A percentile compares a stretch with the other conserved stretches of the same genome.
phyloP scores from a whole-genome alignment of 2,888 invertebrate genomes.

The Lampropteryx suffumata region DNA sequence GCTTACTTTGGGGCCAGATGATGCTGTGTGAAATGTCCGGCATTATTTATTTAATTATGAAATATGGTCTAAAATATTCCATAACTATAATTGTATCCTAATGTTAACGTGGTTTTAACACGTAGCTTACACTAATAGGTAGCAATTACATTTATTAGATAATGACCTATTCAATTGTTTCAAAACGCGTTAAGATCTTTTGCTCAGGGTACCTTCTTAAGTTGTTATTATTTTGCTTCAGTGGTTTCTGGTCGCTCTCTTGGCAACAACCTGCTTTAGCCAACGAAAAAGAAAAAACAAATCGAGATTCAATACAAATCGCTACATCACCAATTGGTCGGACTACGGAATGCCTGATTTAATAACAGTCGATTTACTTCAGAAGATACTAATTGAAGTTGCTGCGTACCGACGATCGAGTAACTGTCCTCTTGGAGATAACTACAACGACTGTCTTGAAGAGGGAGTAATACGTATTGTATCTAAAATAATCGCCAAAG shows the following conservation, averaged over 20 bases:
- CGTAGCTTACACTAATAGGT: no score
- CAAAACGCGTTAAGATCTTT: no score
- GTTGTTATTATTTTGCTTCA: constrained; percentile 1
- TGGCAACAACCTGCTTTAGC: constrained; percentile 8
- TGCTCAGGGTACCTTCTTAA: no score
- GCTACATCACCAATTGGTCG: constrained; percentile 40
- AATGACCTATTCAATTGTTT: no score
- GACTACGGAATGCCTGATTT: constrained; percentile 35
- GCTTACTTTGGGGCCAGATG: no score
- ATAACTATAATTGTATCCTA: no score
- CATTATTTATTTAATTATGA: no score
- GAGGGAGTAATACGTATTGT: background rate
- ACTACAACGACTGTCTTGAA: constrained; percentile 9
- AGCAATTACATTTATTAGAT: no score
- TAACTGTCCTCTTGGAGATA: constrained; percentile 41
- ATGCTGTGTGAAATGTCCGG: no score
- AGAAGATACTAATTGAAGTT: constrained; percentile 32
- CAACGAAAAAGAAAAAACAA: background rate
- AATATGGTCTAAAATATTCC: no score
- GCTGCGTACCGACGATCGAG: constrained; percentile 27
- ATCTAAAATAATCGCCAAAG: constrained; percentile 7
- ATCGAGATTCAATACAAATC: constrained; percentile 1
- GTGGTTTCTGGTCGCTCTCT: constrained; percentile 9
- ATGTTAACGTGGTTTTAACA: no score
- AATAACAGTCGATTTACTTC: constrained; percentile 26